Base-by-base conservation (phyloP, 2,888 invertebrate genomes). In the Anaspis maculata region DNA sequence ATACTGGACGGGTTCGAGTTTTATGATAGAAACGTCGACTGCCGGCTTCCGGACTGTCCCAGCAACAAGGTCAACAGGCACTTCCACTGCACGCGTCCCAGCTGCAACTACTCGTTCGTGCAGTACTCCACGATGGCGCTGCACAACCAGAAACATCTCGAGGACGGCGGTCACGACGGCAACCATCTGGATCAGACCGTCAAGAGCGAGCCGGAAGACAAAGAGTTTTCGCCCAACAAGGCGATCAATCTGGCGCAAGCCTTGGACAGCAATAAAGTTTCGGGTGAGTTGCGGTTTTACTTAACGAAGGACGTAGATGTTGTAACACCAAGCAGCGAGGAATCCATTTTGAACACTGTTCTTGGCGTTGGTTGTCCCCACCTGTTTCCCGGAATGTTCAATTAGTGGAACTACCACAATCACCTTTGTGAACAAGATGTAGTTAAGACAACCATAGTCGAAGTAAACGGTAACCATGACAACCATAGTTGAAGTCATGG, bases 1-100 rank as follows among this genome's bases (percentile, higher is more conserved):
- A 82, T 91, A 32, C 66, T 86, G 21, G 85, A 89, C 28, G 87
- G 88, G 1, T 92, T 88, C 56, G 83, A 87, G 40, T 87, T 86
- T 62, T 91, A 83, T 61, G 84, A 85, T 56, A 72, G 69, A 30
- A 77, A 75, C 55, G 74, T 81, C 11, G 80, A 83, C 54, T 85
- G 85, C 53, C 71, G 79, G 15, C 62, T 80, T 22, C 61, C 69
- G 2, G 73, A 72, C 39, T 86, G 85, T 57, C 73, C 73, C 31
- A 77, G 79, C 59, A 83, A 82, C 57, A 73, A 76, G 49, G 66
- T 76, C n/a, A 79, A 77, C 50, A 69, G 79, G 14, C 86, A 86
- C 61, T 86, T 81, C 59, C 86, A 86, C 60, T 86, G 86, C 57
- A 74, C 77, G 1, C 65, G 79, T 32, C 71, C 76, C 1, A 73